Evolutionary conservation across 1,140 invertebrate species (phyloP).

Genomic region (Rhopalosiphum maidis): DNA sequence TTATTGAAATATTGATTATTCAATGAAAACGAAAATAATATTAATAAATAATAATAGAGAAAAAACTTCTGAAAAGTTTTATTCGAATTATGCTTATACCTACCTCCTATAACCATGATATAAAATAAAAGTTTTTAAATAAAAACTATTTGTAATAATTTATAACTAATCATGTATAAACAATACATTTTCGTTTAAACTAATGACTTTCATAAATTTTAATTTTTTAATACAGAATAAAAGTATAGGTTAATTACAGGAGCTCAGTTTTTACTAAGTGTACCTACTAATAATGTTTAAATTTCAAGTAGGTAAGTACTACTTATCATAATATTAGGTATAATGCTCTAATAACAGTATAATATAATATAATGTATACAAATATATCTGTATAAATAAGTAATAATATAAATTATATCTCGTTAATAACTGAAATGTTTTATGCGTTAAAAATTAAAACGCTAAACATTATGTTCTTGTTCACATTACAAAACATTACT

Average conservation of each 20-base stretch:
- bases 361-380: background rate
- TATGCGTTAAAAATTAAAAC: background rate
- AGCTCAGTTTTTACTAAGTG: background rate
- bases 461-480: background rate
- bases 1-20: conserved; percentile 4
- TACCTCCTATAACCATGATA: background rate
- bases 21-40: background rate
- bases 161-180: background rate
- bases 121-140: background rate
- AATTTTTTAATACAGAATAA: background rate
- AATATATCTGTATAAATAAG: background rate
- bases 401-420: conserved; percentile 2
- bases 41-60: background rate
- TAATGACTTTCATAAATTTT: conserved; percentile 18
- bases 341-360: background rate
- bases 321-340: background rate
- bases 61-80: background rate
- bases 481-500: background rate
- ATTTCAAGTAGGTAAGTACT: background rate
- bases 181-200: background rate
- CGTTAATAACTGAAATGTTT: background rate
- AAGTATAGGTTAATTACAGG: background rate
- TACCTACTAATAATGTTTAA: background rate
- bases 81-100: background rate
- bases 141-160: background rate